Percentiles rank a stretch among this genome's conserved stretches.
phyloP scores from a whole-genome alignment of 2,797 vertebrate species.

The Mustela erminea region DNA sequence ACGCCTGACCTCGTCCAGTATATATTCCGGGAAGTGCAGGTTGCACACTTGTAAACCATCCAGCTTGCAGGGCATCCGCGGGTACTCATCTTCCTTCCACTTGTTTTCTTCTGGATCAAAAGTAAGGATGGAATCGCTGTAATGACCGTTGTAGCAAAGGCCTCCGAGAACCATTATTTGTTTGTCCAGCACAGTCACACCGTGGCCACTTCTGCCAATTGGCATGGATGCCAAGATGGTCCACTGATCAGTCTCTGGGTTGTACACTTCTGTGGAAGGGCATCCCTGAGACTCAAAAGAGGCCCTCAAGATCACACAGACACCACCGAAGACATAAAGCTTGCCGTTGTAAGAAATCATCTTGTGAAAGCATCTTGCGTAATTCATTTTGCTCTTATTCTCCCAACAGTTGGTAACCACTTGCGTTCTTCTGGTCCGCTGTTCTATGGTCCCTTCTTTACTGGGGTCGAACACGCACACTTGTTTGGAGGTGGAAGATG shows the following conservation, averaged over 20 bases:
- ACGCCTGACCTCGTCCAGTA: conserved; percentile 97
- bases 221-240: conserved; percentile 99
- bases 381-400: conserved; percentile 99
- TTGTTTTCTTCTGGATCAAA: conserved; percentile 99
- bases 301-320: conserved; percentile 98
- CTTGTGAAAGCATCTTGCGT: conserved; percentile 99
- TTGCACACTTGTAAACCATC: conserved; percentile 99
- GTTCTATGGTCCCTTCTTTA: conserved; percentile 94
- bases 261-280: conserved; percentile 99
- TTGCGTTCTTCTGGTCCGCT: conserved; percentile 93
- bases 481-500: conserved; percentile 99
- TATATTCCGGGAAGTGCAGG: conserved; percentile 98
- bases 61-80: conserved; percentile 99
- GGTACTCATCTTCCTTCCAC: conserved; percentile 99
- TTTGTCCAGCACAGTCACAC: conserved; percentile 97
- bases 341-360: conserved; percentile 99
- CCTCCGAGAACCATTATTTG: conserved; percentile 99
- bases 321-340: conserved; percentile 98
- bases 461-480: conserved; percentile 99
- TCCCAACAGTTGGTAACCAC: conserved; percentile 98
- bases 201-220: conserved; percentile 98
- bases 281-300: conserved; percentile 99
- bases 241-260: conserved; percentile 98
- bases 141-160: conserved; percentile 99
- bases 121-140: conserved; percentile 99